These are phyloP conservation scores for Nylanderia fulva DNA, from an alignment of 1,140 invertebrate species.

Conservation along the genomic window DNA sequence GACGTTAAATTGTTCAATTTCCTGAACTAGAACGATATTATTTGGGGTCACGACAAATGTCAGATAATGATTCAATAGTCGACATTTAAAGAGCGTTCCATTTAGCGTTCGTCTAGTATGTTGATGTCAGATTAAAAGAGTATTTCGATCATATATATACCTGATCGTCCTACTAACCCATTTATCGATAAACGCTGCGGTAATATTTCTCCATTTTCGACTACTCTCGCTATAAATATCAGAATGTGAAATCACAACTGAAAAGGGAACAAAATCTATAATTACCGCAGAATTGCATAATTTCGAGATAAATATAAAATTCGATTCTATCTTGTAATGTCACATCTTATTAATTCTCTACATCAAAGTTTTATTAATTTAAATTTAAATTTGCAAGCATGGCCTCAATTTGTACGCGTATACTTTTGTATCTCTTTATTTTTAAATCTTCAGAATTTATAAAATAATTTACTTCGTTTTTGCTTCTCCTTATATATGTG, in stretches of 20 bases:
- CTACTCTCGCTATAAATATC: slow-evolving; percentile 32
- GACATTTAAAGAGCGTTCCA: slow-evolving; percentile 14
- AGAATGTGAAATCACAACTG: slow-evolving; percentile 20
- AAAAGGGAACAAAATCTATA: not conserved
- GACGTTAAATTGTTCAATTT: not conserved
- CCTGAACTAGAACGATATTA: slow-evolving; percentile 23
- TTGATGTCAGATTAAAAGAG: slow-evolving; percentile 2
- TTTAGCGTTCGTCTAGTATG: slow-evolving; percentile 5
- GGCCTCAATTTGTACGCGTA: too few species aligned
- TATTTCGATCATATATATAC: slow-evolving; percentile 47
- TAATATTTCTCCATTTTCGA: slow-evolving; percentile 31
- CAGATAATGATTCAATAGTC: slow-evolving; percentile 15
- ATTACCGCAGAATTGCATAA: not conserved
- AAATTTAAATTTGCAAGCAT: not conserved
- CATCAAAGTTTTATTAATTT: not conserved
- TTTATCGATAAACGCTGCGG: slow-evolving; percentile 28
- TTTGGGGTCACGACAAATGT: slow-evolving; percentile 14
- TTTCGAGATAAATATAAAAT: not conserved
- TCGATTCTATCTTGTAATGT: not conserved
- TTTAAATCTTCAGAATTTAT: not conserved
- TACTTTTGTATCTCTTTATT: not conserved
- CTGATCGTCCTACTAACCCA: slow-evolving; percentile 34
- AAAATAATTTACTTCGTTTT: not conserved
- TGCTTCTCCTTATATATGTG: not conserved
- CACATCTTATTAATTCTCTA: not conserved